Base-by-base conservation (phyloP, 2,113 vertebrate species). In the Coptodon bakossiorum region DNA sequence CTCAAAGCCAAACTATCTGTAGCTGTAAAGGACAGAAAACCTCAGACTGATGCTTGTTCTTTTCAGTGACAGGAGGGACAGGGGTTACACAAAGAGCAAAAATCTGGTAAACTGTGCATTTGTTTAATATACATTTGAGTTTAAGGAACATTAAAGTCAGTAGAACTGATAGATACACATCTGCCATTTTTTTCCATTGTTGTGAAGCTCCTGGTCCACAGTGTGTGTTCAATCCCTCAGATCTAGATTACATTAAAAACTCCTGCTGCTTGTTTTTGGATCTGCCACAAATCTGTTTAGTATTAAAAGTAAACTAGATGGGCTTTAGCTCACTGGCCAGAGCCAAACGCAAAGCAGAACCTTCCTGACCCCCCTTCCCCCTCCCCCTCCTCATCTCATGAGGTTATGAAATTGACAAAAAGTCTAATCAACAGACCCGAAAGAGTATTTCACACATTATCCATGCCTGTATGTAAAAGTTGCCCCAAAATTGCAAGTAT, bases 291-390 rank as follows among this genome's bases (percentile, higher is more conserved):
- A 94, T 91, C 93, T 91, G 87, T 52, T 84, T 19, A 84, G 76
- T 93, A 94, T 94, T 95, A 91, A 94, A 95, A 94, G 89, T 93
- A 92, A 95, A 94, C 79, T 17, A 79, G 84, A 53, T 36, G 81
- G 48, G 86, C 82, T 91, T 94, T 88, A 50, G 31, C 82, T 54
- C 4, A 50, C n/a, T 50, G 80, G 24, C 80, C 19, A 5, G 14
- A 8, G 40, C 89, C 80, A 90, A 86, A 86, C 76, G 85, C 88
- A 24, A 17, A 73, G 45, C 50, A 81, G 45, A 87, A 43, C 85
- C 38, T 84, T 78, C 50, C 82, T 81, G 34, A 80, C 14, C 57
- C 57, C 13, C 27, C 27, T 3, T 0, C 3, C 12, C 12, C 7
- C 1, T 2, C 4, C 22, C 36, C 11, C 9, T 5, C 59, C 59